phyloP scores from a whole-genome alignment of 2,888 invertebrate genomes.

The Hydrotaea diabolus region DNA sequence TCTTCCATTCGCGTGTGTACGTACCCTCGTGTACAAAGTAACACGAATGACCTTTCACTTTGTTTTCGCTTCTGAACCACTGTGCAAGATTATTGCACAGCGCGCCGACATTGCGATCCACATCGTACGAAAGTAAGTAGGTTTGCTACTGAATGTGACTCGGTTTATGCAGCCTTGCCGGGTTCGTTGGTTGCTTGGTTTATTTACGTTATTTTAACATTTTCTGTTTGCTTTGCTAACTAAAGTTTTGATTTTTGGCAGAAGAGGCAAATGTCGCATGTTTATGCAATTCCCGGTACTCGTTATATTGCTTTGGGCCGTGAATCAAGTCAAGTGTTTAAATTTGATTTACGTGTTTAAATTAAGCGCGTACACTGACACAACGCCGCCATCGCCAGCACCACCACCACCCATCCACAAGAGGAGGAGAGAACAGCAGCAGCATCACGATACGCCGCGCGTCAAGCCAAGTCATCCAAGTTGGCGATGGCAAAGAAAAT shows the following conservation, averaged over 20 bases:
- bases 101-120: no score
- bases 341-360: conserved; percentile 76
- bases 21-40: no score
- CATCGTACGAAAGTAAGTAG: no score
- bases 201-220: conserved; percentile 33
- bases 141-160: background rate
- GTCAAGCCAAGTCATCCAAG: background rate
- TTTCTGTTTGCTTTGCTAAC: conserved; percentile 38
- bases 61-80: no score
- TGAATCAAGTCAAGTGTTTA: conserved; percentile 77
- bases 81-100: no score
- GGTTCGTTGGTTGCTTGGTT: conserved; percentile 19
- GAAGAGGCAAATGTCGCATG: conserved; percentile 65
- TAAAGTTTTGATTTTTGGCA: conserved; percentile 64
- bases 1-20: no score
- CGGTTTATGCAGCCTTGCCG: no score
- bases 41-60: no score
- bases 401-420: conserved; percentile 9
- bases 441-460: no score
- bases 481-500: conserved; percentile 16
- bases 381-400: background rate
- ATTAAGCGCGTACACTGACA: conserved; percentile 59
- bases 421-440: no score
- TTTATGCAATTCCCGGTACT: conserved; percentile 61
- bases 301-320: conserved; percentile 69